phyloP scores from a whole-genome alignment of 2,888 invertebrate species.

The Argyresthia albistria region DNA sequence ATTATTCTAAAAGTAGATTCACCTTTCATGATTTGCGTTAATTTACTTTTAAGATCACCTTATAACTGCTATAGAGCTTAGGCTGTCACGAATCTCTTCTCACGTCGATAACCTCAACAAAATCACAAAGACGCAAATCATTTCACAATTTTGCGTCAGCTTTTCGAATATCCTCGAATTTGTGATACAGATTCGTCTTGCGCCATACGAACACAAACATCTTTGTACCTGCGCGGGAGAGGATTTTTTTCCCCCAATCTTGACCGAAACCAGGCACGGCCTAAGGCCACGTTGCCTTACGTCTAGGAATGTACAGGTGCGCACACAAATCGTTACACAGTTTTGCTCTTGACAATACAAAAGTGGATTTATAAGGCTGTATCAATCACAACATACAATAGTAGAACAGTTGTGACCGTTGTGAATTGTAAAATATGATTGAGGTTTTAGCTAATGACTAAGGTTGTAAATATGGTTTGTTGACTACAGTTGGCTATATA shows the following conservation, averaged over 20 bases:
- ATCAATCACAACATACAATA: not conserved
- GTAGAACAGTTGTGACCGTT: not conserved
- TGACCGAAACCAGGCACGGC: conserved; percentile 9
- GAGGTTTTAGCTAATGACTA: too few species aligned
- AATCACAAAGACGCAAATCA: not conserved
- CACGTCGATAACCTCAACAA: too few species aligned
- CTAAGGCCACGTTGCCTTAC: conserved; percentile 8
- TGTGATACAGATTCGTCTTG: conserved; percentile 11
- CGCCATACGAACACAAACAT: conserved; percentile 5
- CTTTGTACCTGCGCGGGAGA: conserved; percentile 13
- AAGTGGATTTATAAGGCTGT: not conserved
- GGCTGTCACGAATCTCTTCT: too few species aligned
- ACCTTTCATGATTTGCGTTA: too few species aligned
- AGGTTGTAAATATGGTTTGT: too few species aligned
- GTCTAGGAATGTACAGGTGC: conserved; percentile 12
- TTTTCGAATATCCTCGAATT: not conserved
- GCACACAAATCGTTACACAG: conserved; percentile 2
- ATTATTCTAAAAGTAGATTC: too few species aligned
- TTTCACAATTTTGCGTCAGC: not conserved
- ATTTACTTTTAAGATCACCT: too few species aligned
- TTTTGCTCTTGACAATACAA: not conserved
- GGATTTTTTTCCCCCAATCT: conserved; percentile 11
- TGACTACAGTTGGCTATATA: too few species aligned
- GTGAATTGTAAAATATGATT: too few species aligned
- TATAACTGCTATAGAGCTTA: too few species aligned